Base-by-base conservation (phyloP, 2,797 vertebrate genomes). In the Cryptoblepharus egeriae region DNA sequence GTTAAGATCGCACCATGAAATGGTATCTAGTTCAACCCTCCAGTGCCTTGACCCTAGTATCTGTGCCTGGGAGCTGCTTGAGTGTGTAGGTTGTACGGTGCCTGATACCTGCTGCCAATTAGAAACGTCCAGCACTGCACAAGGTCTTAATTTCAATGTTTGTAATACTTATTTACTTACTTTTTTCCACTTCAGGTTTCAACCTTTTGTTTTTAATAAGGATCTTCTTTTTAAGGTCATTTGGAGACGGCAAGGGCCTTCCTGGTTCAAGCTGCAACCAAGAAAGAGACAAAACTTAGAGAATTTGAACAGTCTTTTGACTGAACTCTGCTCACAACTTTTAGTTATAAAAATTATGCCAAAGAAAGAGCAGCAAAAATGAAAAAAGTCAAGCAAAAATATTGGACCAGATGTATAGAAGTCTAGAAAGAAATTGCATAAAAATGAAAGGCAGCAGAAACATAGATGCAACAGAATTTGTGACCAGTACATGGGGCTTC, bases 161-260 rank as follows among this genome's bases (percentile, higher is more conserved):
- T 57, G 63, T 3, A 65, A 72, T 28, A 4, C n/a, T 52, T 74
- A 1, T 16, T 24, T 85, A 97, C 98, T 71, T 96, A 99, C 99
- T 99, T 95, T 98, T 98, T 87, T 99, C 99, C 83, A 99, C 99
- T 94, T 99, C 99, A 28, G 98, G 97, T 95, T 99, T 99, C 93
- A 99, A 96, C 2, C 99, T 96, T 90, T 99, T 99, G 94, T 99
- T 99, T 96, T 99, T 99, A 89, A 99, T 99, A 84, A 99, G 98
- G 89, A 99, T 99, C 96, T 99, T 99, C 85, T 97, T 97, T 93
- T 95, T 99, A 74, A 99, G 97, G 37, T 99, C 98, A 72, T 96
- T 98, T 18, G 99, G 98, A 24, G 98, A 99, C 0, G 99, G 98
- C 83, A 99, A 94, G 0, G 97, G 60, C 70, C 96, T 97, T 3